phyloP scores from a whole-genome alignment of 2,888 invertebrate genomes.

The Antheraea yamamai region DNA sequence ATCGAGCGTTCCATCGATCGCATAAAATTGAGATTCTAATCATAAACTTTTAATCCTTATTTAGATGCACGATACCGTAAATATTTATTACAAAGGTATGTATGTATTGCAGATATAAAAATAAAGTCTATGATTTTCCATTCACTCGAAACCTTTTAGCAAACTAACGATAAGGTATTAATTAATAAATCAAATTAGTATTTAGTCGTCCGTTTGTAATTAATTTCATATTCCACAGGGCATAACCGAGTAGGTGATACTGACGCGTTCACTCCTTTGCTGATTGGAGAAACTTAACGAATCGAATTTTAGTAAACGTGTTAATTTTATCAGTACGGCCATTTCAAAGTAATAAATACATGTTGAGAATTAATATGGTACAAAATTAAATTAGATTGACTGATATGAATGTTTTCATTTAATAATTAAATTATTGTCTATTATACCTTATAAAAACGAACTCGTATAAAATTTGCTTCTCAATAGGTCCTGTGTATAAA shows the following conservation, averaged over 20 bases:
- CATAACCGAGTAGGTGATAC: slow-evolving; percentile 16
- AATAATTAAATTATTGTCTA: background rate
- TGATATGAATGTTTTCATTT: background rate
- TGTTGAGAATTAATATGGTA: background rate
- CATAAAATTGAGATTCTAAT: too few species aligned
- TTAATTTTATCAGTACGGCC: background rate
- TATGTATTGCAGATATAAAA: slow-evolving; percentile 2
- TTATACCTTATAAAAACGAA: too few species aligned
- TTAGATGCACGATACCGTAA: too few species aligned
- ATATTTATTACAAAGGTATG: background rate
- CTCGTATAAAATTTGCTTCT: too few species aligned
- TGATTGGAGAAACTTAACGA: slow-evolving; percentile 2
- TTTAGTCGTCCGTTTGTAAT: slow-evolving; percentile 31
- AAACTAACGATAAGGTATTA: slow-evolving; percentile 27
- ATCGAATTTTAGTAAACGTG: slow-evolving; percentile 7
- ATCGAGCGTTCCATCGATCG: too few species aligned
- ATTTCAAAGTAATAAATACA: background rate
- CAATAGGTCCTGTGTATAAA: too few species aligned
- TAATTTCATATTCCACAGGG: slow-evolving; percentile 34
- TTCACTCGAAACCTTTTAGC: slow-evolving; percentile 14
- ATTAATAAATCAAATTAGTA: slow-evolving; percentile 36
- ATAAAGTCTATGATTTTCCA: slow-evolving; percentile 2
- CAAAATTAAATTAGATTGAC: background rate
- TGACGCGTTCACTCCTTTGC: slow-evolving; percentile 16
- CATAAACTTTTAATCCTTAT: too few species aligned